A percentile compares a stretch with the other conserved stretches of the same genome.
These are phyloP conservation scores for Copidosoma aretas DNA, from an alignment of 2,888 invertebrate species.

Conservation along the genomic window DNA sequence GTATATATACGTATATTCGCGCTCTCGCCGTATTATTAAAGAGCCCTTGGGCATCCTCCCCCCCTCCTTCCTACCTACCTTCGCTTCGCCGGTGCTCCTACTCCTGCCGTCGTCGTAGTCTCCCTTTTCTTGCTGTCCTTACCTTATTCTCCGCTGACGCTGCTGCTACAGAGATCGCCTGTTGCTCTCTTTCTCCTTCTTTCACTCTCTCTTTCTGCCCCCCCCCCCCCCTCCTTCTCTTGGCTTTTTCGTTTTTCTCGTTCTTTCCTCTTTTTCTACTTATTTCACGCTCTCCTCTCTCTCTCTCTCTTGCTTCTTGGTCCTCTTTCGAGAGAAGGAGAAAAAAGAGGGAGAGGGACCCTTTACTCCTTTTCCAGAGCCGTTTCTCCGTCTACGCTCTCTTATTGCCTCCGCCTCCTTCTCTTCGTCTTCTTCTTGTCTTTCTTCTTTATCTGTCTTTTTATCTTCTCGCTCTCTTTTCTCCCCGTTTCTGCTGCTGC, in stretches of 20 bases:
- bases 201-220: slow-evolving; percentile 31
- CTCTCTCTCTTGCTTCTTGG: slow-evolving; percentile 30
- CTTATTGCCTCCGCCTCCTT: neutral
- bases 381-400: slow-evolving; percentile 13
- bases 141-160: slow-evolving; percentile 10
- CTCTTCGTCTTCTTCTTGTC: slow-evolving; percentile 32
- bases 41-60: slow-evolving; percentile 44
- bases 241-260: slow-evolving; percentile 13
- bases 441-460: slow-evolving; percentile 20
- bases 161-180: neutral
- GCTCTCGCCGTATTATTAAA: slow-evolving; percentile 54
- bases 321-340: neutral
- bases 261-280: slow-evolving; percentile 5
- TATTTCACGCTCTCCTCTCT: slow-evolving; percentile 28
- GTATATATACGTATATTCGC: no score
- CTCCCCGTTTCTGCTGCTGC: slow-evolving; percentile 21
- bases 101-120: slow-evolving; percentile 9
- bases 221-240: neutral
- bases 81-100: slow-evolving; percentile 33
- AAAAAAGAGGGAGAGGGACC: no score
- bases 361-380: no score
- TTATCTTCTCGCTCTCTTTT: slow-evolving; percentile 20
- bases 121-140: slow-evolving; percentile 28
- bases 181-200: slow-evolving; percentile 13
- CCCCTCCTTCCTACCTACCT: slow-evolving; percentile 27